A percentile compares a stretch with the other conserved stretches of the same genome.
Evolutionary conservation across 2,797 vertebrate genomes (phyloP).

Genomic region (Nothura maculosa): DNA sequence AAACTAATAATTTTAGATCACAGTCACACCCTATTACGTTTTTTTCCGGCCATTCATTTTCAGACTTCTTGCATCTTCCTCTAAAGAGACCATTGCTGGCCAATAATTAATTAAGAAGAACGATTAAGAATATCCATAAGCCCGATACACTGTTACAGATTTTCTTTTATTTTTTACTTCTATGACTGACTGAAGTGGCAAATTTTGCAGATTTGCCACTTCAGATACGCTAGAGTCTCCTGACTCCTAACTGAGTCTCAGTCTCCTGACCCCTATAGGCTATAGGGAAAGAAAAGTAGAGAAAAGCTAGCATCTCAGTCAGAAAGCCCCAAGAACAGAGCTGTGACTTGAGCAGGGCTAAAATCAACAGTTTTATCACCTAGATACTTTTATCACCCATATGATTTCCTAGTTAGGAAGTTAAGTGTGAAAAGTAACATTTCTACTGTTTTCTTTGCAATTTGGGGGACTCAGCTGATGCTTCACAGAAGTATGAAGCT

Average conservation of each 20-base stretch:
- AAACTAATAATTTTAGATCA: background rate
- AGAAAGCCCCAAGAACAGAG: background rate
- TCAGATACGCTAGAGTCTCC: background rate
- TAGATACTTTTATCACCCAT: too few species aligned
- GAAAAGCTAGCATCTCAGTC: background rate
- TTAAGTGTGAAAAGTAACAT: background rate
- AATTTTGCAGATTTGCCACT: background rate
- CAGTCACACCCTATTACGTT: background rate
- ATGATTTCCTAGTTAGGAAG: background rate
- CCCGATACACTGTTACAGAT: background rate
- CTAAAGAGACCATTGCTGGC: background rate
- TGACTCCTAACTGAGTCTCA: background rate
- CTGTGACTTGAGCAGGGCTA: background rate
- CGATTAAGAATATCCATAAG: background rate
- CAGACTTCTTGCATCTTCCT: background rate
- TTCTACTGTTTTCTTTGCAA: background rate
- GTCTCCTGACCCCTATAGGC: accelerated
- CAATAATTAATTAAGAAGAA: background rate
- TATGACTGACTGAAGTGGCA: too few species aligned
- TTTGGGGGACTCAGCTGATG: background rate
- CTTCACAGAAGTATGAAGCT: background rate
- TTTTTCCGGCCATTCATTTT: background rate
- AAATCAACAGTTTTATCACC: background rate
- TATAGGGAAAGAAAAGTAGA: background rate
- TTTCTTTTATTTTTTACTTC: background rate